Percentiles rank a stretch among this genome's conserved stretches.
These are phyloP conservation scores for Grallaria varia DNA, from an alignment of 2,113 vertebrate species.

Conservation along the genomic window DNA sequence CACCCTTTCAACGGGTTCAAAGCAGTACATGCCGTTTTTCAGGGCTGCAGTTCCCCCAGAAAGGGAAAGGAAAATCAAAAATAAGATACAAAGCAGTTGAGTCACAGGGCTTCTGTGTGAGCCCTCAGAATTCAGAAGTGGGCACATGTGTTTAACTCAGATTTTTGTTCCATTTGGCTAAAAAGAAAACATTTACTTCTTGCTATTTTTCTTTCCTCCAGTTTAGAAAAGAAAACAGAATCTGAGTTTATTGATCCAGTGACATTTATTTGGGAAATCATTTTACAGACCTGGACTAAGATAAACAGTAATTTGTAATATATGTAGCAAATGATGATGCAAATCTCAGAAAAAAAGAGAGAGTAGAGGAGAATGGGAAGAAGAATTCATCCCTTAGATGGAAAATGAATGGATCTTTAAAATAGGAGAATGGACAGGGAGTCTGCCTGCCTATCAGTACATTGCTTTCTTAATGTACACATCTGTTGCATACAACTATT, in stretches of 20 bases:
- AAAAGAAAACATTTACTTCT: slow-evolving; percentile 11
- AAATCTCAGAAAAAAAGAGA: slow-evolving; percentile 22
- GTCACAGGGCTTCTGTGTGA: slow-evolving; percentile 1
- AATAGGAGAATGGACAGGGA: background rate
- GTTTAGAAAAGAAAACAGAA: slow-evolving; percentile 33
- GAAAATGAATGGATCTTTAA: slow-evolving; percentile 33
- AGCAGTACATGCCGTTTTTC: slow-evolving; percentile 12
- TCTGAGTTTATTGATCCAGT: slow-evolving; percentile 6
- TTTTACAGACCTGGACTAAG: background rate
- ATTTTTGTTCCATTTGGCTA: slow-evolving; percentile 3
- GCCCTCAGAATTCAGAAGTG: background rate
- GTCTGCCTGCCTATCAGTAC: background rate
- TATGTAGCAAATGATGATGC: slow-evolving; percentile 18
- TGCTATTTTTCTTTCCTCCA: slow-evolving; percentile 10
- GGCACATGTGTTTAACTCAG: background rate
- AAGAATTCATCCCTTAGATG: background rate
- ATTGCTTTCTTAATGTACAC: background rate
- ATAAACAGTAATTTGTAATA: slow-evolving; percentile 39
- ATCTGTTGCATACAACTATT: background rate
- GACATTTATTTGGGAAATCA: slow-evolving; percentile 47
- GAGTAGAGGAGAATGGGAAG: background rate
- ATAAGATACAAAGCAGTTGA: background rate
- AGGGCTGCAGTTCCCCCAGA: background rate
- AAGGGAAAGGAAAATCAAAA: background rate
- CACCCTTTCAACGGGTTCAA: background rate